Base-by-base conservation (phyloP, 2,888 invertebrate genomes). In the Sphaeridia pumilis region DNA sequence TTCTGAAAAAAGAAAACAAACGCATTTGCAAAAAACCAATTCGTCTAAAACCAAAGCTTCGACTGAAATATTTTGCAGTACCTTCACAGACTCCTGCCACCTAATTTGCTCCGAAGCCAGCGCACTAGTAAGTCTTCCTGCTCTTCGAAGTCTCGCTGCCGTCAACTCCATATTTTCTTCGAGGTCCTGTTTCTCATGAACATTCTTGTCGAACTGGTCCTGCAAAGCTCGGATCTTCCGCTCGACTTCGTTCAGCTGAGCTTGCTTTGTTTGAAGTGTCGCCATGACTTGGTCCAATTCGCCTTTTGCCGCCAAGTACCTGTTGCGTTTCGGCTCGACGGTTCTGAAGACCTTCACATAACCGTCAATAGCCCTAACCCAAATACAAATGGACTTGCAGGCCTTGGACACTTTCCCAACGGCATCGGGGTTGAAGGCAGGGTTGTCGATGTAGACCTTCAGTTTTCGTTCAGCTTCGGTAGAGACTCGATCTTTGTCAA, bases 351-450 rank as follows among this genome's bases (percentile, higher is more conserved):
- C 84, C 71, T 84, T 85, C 0, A 89, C 83, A 68, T 92, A 93
- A 68, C 82, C 81, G 66, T 90, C 87, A 60, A 93, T 84, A 0
- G 93, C 92, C 67, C 84, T 78, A 5, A 92, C 90, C 93, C 93
- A 93, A 70, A 90, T 78, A 64, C 90, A 89, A 73, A 93, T 81
- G 7, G 89, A 90, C 63, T 82, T 83, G 67, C 90, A 89, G 1
- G 89, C 90, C 78, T 86, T 80, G 3, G 84, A 85, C 4, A 84
- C 88, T 69, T 83, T 87, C 26, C 83, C 86, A 1, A 93, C 86
- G 64, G 79, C 76, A 48, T 83, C 85, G 0, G 92, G 89, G 12
- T 80, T 76, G 67, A 93, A 93, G 66, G 89, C 87, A 49, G 87
- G 85, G 70, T 90, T 82, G 0, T 81, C 82, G 1, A 90, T 79